A percentile compares a stretch with the other conserved stretches of the same genome.
These are phyloP conservation scores for Sarotherodon lohbergeri DNA, from an alignment of 2,113 vertebrate genomes.

Conservation along the genomic window DNA sequence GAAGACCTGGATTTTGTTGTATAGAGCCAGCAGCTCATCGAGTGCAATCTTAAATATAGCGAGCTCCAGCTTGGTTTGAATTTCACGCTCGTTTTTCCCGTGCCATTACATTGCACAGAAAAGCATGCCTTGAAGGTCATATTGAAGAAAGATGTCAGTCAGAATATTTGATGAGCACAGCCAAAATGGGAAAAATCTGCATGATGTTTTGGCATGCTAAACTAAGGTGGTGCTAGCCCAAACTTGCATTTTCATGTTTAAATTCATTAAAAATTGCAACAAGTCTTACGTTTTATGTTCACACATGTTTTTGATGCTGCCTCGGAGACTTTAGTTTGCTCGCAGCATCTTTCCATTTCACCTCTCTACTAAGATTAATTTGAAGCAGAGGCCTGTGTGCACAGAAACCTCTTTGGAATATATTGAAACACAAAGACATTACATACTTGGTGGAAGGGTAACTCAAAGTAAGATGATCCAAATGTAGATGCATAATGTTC, in stretches of 20 bases:
- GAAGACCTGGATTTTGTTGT: constrained; percentile 1
- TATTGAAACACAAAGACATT: constrained; percentile 47
- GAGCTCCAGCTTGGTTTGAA: neutral
- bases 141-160: neutral
- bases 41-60: neutral
- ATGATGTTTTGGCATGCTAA: neutral
- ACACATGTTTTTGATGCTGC: neutral
- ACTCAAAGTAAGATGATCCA: constrained; percentile 20
- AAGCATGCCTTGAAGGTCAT: constrained; percentile 14
- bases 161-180: neutral
- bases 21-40: neutral
- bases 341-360: neutral
- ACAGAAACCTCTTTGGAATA: constrained; percentile 13
- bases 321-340: constrained; percentile 29
- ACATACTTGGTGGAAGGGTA: constrained; percentile 21
- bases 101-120: neutral
- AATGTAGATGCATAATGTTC: constrained; percentile 16
- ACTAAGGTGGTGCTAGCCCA: neutral
- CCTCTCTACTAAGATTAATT: constrained; percentile 13
- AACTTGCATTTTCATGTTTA: neutral
- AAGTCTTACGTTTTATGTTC: neutral
- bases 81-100: neutral
- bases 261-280: neutral
- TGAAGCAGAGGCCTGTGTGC: constrained; percentile 1
- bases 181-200: neutral